These are phyloP conservation scores for Acleris cristana DNA, from an alignment of 2,888 invertebrate species.

Conservation along the genomic window DNA sequence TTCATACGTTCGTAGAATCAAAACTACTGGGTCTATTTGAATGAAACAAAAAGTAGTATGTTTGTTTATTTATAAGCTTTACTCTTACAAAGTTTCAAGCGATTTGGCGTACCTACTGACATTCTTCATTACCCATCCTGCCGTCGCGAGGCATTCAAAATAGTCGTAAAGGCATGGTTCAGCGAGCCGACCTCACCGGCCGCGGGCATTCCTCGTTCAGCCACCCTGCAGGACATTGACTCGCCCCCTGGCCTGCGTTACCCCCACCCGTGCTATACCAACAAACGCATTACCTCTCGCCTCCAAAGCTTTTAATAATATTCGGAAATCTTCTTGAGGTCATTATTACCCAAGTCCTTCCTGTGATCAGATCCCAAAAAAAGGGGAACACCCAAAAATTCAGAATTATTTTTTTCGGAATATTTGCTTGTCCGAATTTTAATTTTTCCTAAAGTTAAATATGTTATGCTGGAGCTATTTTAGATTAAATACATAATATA, in stretches of 20 bases:
- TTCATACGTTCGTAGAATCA: too few relatives aligned
- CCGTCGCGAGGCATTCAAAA: slow-evolving; percentile 22
- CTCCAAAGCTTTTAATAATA: background rate
- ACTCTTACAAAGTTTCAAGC: too few relatives aligned
- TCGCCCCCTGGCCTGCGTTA: slow-evolving; percentile 41
- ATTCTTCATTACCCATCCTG: slow-evolving; percentile 7
- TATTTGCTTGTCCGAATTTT: too few relatives aligned
- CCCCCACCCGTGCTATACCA: slow-evolving; percentile 37
- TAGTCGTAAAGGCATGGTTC: slow-evolving; percentile 23
- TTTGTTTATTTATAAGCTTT: too few relatives aligned
- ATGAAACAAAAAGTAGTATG: too few relatives aligned
- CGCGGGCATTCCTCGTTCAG: slow-evolving; percentile 45
- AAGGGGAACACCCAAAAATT: background rate
- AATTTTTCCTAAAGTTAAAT: too few relatives aligned
- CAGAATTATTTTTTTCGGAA: too few relatives aligned
- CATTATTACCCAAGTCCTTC: background rate
- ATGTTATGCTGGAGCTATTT: too few relatives aligned
- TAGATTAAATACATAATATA: too few relatives aligned
- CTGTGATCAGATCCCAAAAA: background rate
- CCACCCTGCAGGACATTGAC: slow-evolving; percentile 43
- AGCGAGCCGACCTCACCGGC: slow-evolving; percentile 27
- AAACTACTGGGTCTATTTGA: too few relatives aligned
- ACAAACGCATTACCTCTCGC: slow-evolving; percentile 12
- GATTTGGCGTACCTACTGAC: too few relatives aligned
- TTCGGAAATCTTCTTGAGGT: background rate